phyloP scores from a whole-genome alignment of 2,888 invertebrate species.

The Dicyrtoma fusca region DNA sequence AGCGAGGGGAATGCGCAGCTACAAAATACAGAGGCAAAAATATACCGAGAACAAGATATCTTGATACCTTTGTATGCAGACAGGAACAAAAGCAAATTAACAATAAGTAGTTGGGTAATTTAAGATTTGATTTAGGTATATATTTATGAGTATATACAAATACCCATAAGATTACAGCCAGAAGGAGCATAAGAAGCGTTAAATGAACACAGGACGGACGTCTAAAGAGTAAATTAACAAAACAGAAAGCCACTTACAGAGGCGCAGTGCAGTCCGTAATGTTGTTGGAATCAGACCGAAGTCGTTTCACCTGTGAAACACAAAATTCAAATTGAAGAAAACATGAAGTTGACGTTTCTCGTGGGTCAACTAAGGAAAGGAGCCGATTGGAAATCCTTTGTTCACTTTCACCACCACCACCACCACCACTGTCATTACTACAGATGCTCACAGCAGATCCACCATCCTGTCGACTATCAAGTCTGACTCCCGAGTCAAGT shows the following conservation, averaged over 20 bases:
- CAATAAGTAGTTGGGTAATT: too few relatives aligned
- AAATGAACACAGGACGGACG: too few relatives aligned
- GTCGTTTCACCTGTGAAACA: conserved; percentile 44
- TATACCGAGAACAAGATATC: too few relatives aligned
- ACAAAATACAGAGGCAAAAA: too few relatives aligned
- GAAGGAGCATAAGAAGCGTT: too few relatives aligned
- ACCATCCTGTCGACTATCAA: neutral
- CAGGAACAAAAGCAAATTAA: too few relatives aligned
- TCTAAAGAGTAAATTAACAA: neutral
- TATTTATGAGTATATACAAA: too few relatives aligned
- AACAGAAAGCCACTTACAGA: conserved; percentile 41
- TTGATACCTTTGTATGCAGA: too few relatives aligned
- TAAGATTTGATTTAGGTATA: too few relatives aligned
- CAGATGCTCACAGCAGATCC: neutral
- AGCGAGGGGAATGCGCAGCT: too few relatives aligned
- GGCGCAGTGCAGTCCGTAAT: conserved; percentile 40
- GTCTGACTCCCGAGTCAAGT: conserved; percentile 13
- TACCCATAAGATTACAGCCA: too few relatives aligned
- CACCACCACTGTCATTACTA: neutral
- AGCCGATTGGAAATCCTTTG: conserved; percentile 1
- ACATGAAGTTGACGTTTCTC: conserved; percentile 24
- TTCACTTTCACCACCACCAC: conserved; percentile 6
- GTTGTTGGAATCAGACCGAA: conserved; percentile 33
- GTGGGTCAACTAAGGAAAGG: conserved; percentile 1
- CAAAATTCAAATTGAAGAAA: conserved; percentile 35